phyloP scores from a whole-genome alignment of 2,113 vertebrate genomes.

The Rana temporaria region DNA sequence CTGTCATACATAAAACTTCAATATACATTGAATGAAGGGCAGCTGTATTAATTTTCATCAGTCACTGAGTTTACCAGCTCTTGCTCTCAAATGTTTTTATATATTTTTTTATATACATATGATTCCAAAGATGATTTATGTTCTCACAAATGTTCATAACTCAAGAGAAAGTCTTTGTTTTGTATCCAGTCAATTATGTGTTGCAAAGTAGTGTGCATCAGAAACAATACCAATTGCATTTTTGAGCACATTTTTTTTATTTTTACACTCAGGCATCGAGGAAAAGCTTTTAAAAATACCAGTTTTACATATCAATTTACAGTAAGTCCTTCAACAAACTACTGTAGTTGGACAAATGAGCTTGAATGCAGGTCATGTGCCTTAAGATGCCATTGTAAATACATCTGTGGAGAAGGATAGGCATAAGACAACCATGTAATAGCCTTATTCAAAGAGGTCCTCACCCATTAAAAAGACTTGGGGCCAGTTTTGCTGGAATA shows the following conservation, averaged over 20 bases:
- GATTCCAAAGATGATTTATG: conserved; percentile 23
- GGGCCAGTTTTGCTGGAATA: no score
- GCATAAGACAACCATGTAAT: no score
- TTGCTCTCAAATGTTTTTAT: neutral
- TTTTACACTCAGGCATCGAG: neutral
- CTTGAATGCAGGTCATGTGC: no score
- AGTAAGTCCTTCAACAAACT: neutral
- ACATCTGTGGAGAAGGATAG: no score
- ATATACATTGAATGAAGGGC: conserved; percentile 28
- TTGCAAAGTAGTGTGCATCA: neutral
- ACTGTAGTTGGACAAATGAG: no score
- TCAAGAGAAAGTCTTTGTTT: conserved; percentile 12
- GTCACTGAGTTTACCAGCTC: neutral
- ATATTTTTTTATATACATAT: conserved; percentile 16
- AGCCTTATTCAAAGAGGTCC: no score
- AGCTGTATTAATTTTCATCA: conserved; percentile 44
- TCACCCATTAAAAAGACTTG: no score
- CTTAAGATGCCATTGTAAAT: no score
- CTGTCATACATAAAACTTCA: conserved; percentile 38
- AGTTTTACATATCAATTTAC: neutral
- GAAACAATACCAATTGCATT: conserved; percentile 8
- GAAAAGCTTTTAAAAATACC: neutral
- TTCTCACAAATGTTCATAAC: neutral
- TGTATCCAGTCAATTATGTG: conserved; percentile 3
- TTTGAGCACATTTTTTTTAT: neutral